Conservation (phyloP, 2,113 vertebrate genomes). For the Polypterus senegalus region DNA sequence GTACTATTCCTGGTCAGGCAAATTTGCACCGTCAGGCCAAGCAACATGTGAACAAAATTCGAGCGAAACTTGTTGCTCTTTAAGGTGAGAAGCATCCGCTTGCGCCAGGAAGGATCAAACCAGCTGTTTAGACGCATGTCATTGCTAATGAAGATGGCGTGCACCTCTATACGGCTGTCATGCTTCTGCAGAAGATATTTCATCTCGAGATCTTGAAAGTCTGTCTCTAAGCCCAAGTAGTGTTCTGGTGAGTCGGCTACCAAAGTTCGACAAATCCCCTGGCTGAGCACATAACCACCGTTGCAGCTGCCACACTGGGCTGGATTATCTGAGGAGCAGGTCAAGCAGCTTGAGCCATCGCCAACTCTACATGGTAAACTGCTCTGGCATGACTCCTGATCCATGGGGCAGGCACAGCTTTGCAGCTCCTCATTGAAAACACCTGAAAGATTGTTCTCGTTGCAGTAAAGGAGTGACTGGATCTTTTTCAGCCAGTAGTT, state of each 20-base stretch:
- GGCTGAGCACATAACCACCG: constrained; percentile 64
- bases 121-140: constrained; percentile 85
- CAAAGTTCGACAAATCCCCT: constrained; percentile 71
- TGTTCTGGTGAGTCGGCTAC: constrained; percentile 86
- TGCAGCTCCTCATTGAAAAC: constrained; percentile 72
- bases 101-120: constrained; percentile 94
- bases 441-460: constrained; percentile 67
- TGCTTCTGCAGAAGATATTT: constrained; percentile 75
- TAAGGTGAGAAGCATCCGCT: constrained; percentile 87
- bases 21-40: constrained; percentile 82
- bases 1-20: constrained; percentile 93
- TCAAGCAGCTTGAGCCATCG: constrained; percentile 62
- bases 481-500: constrained; percentile 73
- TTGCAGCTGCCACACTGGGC: constrained; percentile 83
- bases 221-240: constrained; percentile 80
- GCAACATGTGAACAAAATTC: constrained; percentile 75
- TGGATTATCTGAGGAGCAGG: constrained; percentile 74
- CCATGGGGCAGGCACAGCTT: constrained; percentile 74
- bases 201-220: constrained; percentile 81
- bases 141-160: constrained; percentile 89
- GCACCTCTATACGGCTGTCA: constrained; percentile 73
- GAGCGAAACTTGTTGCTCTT: constrained; percentile 96
- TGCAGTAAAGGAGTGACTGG: constrained; percentile 87
- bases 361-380: constrained; percentile 76
- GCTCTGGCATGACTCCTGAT: constrained; percentile 73